Evolutionary conservation across 1,140 invertebrate species (phyloP).

Genomic region (Bombus soroeensis): DNA sequence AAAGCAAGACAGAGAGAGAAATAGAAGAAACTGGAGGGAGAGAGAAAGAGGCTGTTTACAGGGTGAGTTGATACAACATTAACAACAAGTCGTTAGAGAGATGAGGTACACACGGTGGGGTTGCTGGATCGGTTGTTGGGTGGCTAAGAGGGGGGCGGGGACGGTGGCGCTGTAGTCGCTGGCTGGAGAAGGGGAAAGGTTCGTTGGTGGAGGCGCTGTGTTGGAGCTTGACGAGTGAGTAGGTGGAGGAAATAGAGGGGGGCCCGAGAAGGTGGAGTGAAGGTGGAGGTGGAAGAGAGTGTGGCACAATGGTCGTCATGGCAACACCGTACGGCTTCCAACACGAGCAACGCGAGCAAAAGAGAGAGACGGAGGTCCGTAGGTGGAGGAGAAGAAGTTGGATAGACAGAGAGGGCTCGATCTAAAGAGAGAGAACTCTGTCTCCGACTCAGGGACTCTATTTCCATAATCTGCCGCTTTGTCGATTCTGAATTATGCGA

Average conservation of each 20-base stretch:
- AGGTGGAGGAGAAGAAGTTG: conserved; percentile 36
- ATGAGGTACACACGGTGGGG: conserved; percentile 69
- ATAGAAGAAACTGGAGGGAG: neutral
- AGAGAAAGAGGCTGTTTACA: conserved; percentile 66
- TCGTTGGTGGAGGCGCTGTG: conserved; percentile 54
- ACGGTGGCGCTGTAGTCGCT: conserved; percentile 50
- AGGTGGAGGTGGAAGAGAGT: conserved; percentile 63
- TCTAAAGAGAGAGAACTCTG: conserved; percentile 53
- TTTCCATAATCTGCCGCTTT: conserved; percentile 83
- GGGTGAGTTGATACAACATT: conserved; percentile 78
- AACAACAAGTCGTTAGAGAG: conserved; percentile 79
- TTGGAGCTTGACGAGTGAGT: conserved; percentile 24
- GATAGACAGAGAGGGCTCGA: conserved; percentile 22
- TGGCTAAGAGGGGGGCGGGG: conserved; percentile 40
- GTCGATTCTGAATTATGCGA: conserved; percentile 83
- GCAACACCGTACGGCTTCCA: conserved; percentile 74
- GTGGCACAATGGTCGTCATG: conserved; percentile 78
- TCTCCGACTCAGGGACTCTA: conserved; percentile 79
- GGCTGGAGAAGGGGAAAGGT: conserved; percentile 41
- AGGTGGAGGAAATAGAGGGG: conserved; percentile 52
- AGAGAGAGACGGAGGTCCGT: conserved; percentile 52
- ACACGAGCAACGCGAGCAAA: conserved; percentile 55
- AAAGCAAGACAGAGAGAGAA: neutral
- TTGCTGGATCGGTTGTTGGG: conserved; percentile 63
- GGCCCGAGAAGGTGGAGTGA: conserved; percentile 39